Evolutionary conservation across 2,797 vertebrate species (phyloP).

Genomic region (Crenuchus spilurus): DNA sequence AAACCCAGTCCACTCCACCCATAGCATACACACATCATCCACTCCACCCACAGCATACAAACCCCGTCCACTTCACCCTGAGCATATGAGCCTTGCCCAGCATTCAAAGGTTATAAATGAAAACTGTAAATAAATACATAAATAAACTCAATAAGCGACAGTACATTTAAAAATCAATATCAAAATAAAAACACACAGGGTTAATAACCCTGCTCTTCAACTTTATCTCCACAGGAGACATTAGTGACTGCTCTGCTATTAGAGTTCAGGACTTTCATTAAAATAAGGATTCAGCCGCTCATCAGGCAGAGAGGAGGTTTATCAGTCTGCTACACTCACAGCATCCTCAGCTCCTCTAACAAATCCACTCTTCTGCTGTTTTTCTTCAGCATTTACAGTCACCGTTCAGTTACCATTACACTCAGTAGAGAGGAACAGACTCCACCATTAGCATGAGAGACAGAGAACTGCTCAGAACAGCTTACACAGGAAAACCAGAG

Average conservation of each 20-base stretch:
- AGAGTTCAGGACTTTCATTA: conserved; percentile 15
- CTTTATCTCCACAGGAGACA: neutral
- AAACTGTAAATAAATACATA: too few relatives aligned
- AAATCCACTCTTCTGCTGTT: neutral
- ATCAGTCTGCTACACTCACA: neutral
- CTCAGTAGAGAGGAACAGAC: neutral
- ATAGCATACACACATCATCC: too few relatives aligned
- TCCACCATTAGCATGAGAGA: conserved; percentile 19
- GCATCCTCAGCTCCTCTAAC: neutral
- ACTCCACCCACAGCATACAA: too few relatives aligned
- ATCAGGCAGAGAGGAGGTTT: conserved; percentile 21
- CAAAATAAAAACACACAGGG: neutral
- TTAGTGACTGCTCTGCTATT: neutral
- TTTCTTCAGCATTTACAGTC: neutral
- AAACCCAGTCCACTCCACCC: too few relatives aligned
- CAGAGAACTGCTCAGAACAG: conserved; percentile 18
- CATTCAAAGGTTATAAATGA: too few relatives aligned
- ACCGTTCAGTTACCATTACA: conserved; percentile 3
- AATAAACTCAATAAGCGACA: too few relatives aligned
- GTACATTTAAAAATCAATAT: neutral
- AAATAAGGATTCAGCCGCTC: conserved; percentile 21
- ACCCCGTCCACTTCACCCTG: too few relatives aligned
- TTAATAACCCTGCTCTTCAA: neutral
- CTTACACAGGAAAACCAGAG: neutral
- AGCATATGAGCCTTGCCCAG: too few relatives aligned